A percentile compares a stretch with the other conserved stretches of the same genome.
These are phyloP conservation scores for Drosophila hamatofila DNA, from an alignment of 2,888 invertebrate species.

Conservation along the genomic window DNA sequence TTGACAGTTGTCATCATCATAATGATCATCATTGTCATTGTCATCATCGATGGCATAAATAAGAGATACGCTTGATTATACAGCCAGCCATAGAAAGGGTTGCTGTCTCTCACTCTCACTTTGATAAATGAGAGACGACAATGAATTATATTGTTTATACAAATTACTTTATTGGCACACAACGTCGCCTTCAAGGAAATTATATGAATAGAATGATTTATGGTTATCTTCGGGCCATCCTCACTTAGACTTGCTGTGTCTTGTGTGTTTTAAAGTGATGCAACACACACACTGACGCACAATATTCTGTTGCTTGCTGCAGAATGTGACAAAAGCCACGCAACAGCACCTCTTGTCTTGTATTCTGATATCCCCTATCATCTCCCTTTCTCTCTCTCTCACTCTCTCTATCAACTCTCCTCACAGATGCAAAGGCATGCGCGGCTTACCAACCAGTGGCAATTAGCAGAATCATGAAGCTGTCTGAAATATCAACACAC, in stretches of 20 bases:
- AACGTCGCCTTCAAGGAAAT: slow-evolving; percentile 58
- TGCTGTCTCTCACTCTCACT: slow-evolving; percentile 17
- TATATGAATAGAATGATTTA: slow-evolving; percentile 64
- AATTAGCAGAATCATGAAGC: slow-evolving; percentile 70
- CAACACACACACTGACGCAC: slow-evolving; percentile 4
- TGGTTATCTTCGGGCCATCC: slow-evolving; percentile 34
- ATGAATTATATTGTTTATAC: slow-evolving; percentile 80
- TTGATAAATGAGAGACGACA: slow-evolving; percentile 72
- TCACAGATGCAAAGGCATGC: slow-evolving; percentile 62
- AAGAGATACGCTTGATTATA: slow-evolving; percentile 60
- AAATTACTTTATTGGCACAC: slow-evolving; percentile 77
- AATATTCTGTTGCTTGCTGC: slow-evolving; percentile 3
- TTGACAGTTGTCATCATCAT: slow-evolving; percentile 74
- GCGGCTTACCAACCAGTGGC: slow-evolving; percentile 61
- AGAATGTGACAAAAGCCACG: slow-evolving; percentile 28
- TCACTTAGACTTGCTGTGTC: neutral
- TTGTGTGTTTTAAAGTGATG: slow-evolving; percentile 10
- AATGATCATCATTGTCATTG: slow-evolving; percentile 18
- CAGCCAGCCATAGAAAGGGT: slow-evolving; percentile 42
- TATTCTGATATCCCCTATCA: neutral
- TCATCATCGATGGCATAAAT: slow-evolving; percentile 65
- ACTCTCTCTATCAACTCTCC: neutral
- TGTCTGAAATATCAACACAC: slow-evolving; percentile 66
- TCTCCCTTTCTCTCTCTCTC: neutral
- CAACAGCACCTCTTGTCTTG: slow-evolving; percentile 20